Evolutionary conservation across 2,113 vertebrate genomes (phyloP), one percentile per base, ranked within the genome.

Genomic region (Percopsis transmontana): DNA sequence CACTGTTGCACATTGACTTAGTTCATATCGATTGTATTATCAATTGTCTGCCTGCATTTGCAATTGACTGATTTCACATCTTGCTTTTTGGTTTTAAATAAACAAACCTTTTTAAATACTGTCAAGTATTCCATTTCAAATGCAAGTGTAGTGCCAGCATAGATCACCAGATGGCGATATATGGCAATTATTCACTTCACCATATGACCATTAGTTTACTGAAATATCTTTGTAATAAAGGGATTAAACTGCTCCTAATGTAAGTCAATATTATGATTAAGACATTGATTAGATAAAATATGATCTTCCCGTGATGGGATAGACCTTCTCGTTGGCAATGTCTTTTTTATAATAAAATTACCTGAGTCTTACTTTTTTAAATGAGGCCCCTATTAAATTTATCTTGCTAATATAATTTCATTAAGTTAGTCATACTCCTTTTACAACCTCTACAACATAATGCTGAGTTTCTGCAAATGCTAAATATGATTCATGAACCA

Each of bases 1-100:
- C 66, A 85, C 72, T 74, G 58, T 79, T 77, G 79, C 83, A 88
- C 83, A 87, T 83, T 77, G 79, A 83, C 62, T 52, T 66, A 58
- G 21, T 59, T 66, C 42, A 39, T 61, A 68, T 33, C 53, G 20
- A 72, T 68, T 68, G 41, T 58, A 63, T 82, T 74, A 2, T 67
- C 19, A 66, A 19, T 8, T 68, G 15, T 82, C 45, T 66, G 58
- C 58, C 20, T 84, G 79, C 74, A 83, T 73, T 66, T 80, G 76
- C 70, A 74, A 74, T 72, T 52, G 44, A 71, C 59, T 76, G 62
- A 59, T 77, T 80, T 69, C 12, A 66, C 8, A 7, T 33, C 27
- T 33, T 77, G 33, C 16, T 60, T 73, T 70, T 59, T 48, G 65
- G 39, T 70, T 79, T 86, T 38, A 56, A 88, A 87, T 84, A 81